Evolutionary conservation across 2,113 vertebrate species (phyloP).

Genomic region (Eubucco bourcierii): DNA sequence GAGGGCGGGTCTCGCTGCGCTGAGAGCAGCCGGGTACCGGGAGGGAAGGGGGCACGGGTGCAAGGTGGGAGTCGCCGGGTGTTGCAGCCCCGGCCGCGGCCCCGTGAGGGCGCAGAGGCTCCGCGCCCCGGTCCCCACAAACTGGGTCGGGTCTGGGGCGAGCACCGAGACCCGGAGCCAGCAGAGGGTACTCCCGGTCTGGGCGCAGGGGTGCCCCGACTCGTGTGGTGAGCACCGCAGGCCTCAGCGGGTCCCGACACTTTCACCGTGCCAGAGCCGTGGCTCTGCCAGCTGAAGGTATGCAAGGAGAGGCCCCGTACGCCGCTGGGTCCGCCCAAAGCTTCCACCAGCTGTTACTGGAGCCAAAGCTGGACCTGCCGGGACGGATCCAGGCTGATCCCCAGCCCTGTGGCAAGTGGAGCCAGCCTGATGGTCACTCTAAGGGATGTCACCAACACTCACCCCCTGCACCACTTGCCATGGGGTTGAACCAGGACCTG

Average conservation of each 20-base stretch:
- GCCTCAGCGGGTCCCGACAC: background rate
- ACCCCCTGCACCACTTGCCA: rapidly evolving
- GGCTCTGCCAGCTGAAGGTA: background rate
- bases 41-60: background rate
- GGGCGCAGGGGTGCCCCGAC: background rate
- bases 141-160: no score
- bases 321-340: background rate
- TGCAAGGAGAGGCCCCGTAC: background rate
- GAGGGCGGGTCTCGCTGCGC: background rate
- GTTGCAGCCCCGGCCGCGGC: constrained; percentile 15
- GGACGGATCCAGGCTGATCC: background rate
- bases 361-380: background rate
- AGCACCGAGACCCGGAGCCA: background rate
- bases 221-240: background rate
- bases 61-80: background rate
- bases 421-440: background rate
- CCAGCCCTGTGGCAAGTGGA: background rate
- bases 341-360: background rate
- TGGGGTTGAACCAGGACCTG: background rate
- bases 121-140: background rate
- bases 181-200: background rate
- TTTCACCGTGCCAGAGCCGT: background rate
- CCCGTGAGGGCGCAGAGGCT: constrained; percentile 25
- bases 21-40: background rate
- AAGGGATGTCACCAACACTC: no score